phyloP scores from a whole-genome alignment of 2,797 vertebrate genomes.

The Anguilla obscura region DNA sequence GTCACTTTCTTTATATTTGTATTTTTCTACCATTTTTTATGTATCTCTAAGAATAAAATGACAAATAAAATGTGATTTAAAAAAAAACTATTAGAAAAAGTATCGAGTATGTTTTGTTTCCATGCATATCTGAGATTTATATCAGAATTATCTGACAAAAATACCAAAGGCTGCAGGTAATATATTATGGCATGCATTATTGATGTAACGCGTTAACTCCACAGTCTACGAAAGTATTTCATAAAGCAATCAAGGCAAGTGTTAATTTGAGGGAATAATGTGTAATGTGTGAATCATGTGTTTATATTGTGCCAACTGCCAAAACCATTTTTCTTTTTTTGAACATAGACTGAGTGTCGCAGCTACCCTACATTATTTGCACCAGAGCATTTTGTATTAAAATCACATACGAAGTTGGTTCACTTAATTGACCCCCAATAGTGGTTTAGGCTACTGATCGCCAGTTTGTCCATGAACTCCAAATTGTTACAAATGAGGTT shows the following conservation, averaged over 20 bases:
- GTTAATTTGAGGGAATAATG: not conserved
- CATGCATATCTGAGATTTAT: not conserved
- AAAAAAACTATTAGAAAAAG: not conserved
- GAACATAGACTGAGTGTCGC: not conserved
- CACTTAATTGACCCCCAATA: not conserved
- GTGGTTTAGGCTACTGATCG: not conserved
- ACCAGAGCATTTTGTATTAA: not conserved
- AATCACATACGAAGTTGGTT: not conserved
- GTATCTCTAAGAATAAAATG: not conserved
- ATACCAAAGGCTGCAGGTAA: not conserved
- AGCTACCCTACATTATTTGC: not conserved
- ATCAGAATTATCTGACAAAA: not conserved
- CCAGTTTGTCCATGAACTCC: not conserved
- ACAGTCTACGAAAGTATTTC: not conserved
- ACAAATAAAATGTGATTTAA: not conserved
- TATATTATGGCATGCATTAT: not conserved
- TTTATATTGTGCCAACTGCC: not conserved
- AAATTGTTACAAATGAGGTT: not conserved
- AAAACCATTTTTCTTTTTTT: not conserved
- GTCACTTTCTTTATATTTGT: not conserved
- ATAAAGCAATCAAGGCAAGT: not conserved
- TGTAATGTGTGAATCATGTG: not conserved
- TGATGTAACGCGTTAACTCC: not conserved
- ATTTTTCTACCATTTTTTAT: slow-evolving; percentile 25
- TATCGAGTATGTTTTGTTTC: not conserved